These are phyloP conservation scores for Cephalophus harveyi DNA, from an alignment of 2,113 vertebrate genomes.

Conservation along the genomic window DNA sequence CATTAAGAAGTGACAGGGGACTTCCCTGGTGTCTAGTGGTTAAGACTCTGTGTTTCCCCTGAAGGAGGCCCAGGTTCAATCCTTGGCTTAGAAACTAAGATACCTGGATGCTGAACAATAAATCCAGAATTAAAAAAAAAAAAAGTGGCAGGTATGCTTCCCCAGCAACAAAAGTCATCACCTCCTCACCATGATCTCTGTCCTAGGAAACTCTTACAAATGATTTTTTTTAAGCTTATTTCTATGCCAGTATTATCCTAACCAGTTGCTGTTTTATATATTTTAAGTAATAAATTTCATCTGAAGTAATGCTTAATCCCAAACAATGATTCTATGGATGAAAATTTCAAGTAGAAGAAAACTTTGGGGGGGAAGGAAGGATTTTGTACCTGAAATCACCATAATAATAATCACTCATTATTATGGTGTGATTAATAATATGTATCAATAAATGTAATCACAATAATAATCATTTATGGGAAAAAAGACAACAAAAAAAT, in stretches of 20 bases:
- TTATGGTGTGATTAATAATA: neutral
- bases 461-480: neutral
- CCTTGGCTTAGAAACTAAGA: neutral
- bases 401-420: neutral
- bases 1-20: neutral
- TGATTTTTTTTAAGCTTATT: neutral
- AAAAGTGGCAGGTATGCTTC: neutral
- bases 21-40: neutral
- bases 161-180: neutral
- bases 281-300: neutral
- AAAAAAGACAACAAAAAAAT: neutral
- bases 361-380: neutral
- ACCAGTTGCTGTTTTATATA: neutral
- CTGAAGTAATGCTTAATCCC: neutral
- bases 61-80: neutral
- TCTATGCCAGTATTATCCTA: neutral
- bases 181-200: neutral
- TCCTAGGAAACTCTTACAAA: neutral
- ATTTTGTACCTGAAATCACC: neutral
- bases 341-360: neutral
- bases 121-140: neutral
- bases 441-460: neutral
- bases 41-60: neutral
- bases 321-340: neutral
- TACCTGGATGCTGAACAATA: neutral